Conservation (phyloP, 2,113 vertebrate species). For the Pipa parva region DNA sequence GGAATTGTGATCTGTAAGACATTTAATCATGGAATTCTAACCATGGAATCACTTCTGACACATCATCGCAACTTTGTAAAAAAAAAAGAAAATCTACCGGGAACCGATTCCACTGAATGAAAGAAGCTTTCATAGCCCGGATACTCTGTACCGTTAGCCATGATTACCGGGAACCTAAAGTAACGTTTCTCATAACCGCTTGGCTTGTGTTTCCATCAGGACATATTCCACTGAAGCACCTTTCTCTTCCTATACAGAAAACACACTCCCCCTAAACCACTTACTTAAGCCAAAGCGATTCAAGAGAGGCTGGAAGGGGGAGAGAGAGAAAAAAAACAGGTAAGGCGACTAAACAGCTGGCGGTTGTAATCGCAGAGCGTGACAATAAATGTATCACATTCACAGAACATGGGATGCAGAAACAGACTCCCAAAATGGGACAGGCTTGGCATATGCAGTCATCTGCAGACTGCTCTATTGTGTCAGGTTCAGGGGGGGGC, state of each 20-base stretch:
- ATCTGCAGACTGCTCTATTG: background rate
- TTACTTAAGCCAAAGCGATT: background rate
- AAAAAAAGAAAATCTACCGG: too few species aligned
- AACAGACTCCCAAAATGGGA: background rate
- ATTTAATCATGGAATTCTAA: too few species aligned
- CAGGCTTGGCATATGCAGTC: background rate
- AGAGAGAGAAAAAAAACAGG: slow-evolving; percentile 9
- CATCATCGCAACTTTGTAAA: too few species aligned
- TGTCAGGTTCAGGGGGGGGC: background rate
- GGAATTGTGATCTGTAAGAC: too few species aligned
- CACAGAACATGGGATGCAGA: too few species aligned
- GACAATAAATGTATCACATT: too few species aligned
- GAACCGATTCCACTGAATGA: too few species aligned
- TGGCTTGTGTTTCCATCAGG: slow-evolving; percentile 22
- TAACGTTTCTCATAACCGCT: background rate
- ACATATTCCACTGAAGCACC: slow-evolving; percentile 20
- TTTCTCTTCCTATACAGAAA: slow-evolving; percentile 21
- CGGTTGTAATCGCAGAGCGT: background rate
- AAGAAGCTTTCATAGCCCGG: too few species aligned
- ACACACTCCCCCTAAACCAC: slow-evolving; percentile 12
- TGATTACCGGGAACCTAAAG: slow-evolving; percentile 4
- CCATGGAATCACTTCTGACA: too few species aligned
- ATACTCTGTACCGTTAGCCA: too few species aligned
- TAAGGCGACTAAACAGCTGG: background rate
- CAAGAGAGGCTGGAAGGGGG: background rate